Conservation (phyloP, 2,888 invertebrate species). For the Pristionchus arcanus region DNA sequence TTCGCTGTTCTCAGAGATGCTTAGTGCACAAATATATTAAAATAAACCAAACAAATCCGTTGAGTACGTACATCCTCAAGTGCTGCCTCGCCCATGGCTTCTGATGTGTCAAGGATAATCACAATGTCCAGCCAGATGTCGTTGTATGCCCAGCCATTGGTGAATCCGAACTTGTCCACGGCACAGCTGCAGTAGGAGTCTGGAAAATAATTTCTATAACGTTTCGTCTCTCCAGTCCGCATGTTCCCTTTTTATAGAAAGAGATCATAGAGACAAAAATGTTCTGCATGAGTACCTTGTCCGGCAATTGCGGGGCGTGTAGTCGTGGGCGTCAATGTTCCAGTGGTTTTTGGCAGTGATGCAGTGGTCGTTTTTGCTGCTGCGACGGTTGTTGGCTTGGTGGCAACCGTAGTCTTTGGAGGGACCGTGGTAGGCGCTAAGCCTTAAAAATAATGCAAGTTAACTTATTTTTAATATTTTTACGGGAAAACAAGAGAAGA, state of each 20-base stretch:
- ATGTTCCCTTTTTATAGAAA: too few species aligned
- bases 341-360: not conserved
- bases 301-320: not conserved
- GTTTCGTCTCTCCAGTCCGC: too few species aligned
- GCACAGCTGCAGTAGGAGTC: not conserved
- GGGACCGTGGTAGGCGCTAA: too few species aligned
- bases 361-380: not conserved
- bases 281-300: not conserved
- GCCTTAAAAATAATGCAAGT: too few species aligned
- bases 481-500: too few species aligned
- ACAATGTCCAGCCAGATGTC: not conserved
- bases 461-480: too few species aligned
- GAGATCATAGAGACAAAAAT: too few species aligned
- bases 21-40: too few species aligned
- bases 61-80: not conserved
- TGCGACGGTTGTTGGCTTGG: not conserved
- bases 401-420: too few species aligned
- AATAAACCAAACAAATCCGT: too few species aligned
- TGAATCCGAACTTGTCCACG: not conserved
- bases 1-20: too few species aligned
- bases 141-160: not conserved
- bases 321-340: not conserved
- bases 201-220: not conserved
- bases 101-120: not conserved
- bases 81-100: not conserved